A percentile compares a stretch with the other conserved stretches of the same genome.
Conservation (phyloP, 2,113 vertebrate genomes). For the Syngnathus typhle region DNA sequence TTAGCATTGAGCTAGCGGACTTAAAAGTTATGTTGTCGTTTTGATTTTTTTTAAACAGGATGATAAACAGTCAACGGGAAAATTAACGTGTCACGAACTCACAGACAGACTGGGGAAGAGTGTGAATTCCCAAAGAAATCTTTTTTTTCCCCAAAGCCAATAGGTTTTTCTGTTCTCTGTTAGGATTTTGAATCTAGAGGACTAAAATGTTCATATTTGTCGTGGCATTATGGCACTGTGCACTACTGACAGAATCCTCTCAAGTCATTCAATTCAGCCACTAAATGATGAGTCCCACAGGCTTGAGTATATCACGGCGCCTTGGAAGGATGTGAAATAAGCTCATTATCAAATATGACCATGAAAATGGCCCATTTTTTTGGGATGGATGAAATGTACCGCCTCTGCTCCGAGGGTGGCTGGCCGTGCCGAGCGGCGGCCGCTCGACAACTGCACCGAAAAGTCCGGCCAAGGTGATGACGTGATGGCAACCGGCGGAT, state of each 20-base stretch:
- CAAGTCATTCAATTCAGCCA: conserved; percentile 63
- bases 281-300: conserved; percentile 54
- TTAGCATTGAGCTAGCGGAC: too few relatives aligned
- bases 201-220: conserved; percentile 33
- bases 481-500: conserved; percentile 58
- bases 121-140: conserved; percentile 40
- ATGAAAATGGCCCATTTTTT: conserved; percentile 66
- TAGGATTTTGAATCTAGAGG: conserved; percentile 29
- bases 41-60: conserved; percentile 17
- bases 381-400: conserved; percentile 59
- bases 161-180: conserved; percentile 16
- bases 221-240: conserved; percentile 44
- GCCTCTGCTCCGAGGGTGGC: conserved; percentile 58
- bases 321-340: conserved; percentile 57
- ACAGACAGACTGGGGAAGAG: conserved; percentile 29
- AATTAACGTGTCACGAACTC: conserved; percentile 18
- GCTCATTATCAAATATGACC: conserved; percentile 69
- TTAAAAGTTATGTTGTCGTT: too few relatives aligned
- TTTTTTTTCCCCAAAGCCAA: conserved; percentile 31
- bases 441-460: conserved; percentile 55
- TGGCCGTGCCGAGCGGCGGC: conserved; percentile 69
- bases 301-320: conserved; percentile 38
- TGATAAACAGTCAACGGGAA: conserved; percentile 17
- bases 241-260: conserved; percentile 56
- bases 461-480: conserved; percentile 62